Conservation (phyloP, 2,888 invertebrate genomes). For the Hydraecia micacea region DNA sequence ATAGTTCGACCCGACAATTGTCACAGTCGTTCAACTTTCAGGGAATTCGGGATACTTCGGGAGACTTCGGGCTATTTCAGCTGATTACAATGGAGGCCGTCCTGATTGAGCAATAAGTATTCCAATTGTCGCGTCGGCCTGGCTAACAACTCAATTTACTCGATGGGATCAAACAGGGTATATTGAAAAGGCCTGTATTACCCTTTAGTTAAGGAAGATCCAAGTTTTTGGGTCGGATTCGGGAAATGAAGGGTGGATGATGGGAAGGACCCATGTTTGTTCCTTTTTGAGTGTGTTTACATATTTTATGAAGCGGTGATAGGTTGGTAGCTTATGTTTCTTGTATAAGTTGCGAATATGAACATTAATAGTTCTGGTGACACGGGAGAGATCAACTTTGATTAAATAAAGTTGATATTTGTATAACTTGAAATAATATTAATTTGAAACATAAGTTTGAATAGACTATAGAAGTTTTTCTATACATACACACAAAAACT, state of each 20-base stretch:
- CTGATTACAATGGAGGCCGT: constrained; percentile 56
- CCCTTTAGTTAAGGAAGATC: constrained; percentile 52
- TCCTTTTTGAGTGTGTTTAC: constrained; percentile 32
- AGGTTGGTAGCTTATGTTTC: neutral
- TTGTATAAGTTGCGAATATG: no score
- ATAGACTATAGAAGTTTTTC: no score
- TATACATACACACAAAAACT: no score
- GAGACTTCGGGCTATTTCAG: constrained; percentile 34
- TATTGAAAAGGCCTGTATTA: constrained; percentile 68
- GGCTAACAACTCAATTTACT: constrained; percentile 70
- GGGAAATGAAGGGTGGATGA: constrained; percentile 59
- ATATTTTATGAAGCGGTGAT: constrained; percentile 26
- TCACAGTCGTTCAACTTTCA: constrained; percentile 22
- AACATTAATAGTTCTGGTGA: no score
- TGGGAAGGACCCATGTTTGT: constrained; percentile 32
- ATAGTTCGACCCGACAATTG: constrained; percentile 11
- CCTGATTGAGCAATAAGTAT: constrained; percentile 68
- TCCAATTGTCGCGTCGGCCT: constrained; percentile 64
- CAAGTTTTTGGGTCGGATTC: constrained; percentile 53
- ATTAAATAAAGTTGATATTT: no score
- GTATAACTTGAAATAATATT: no score
- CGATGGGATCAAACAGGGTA: constrained; percentile 60
- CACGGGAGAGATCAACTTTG: no score
- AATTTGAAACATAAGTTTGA: no score
- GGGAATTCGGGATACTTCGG: constrained; percentile 20